These are phyloP conservation scores for Actinernus sp. DNA, from an alignment of 92 coral and sea anemone genomes.

Conservation along the genomic window DNA sequence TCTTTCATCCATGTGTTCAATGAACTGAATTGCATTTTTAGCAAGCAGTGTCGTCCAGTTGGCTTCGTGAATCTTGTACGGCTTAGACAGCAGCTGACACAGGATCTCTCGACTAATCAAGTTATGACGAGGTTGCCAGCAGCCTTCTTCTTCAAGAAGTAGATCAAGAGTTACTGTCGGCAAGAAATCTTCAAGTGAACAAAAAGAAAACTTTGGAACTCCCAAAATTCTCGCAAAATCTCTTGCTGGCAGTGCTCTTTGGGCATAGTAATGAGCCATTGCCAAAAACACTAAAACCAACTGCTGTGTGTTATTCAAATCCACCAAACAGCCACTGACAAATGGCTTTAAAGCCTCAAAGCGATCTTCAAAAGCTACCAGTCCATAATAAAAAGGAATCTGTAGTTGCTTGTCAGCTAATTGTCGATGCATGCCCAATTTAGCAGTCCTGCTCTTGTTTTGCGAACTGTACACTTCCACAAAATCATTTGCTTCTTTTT, in stretches of 20 bases:
- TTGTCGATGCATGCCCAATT: slow-evolving; percentile 6
- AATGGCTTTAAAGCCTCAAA: slow-evolving; percentile 61
- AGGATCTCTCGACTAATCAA: slow-evolving; percentile 36
- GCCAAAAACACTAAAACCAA: slow-evolving; percentile 53
- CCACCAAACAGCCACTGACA: slow-evolving; percentile 46
- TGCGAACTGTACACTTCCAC: slow-evolving; percentile 34
- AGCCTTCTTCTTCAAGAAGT: slow-evolving; percentile 58
- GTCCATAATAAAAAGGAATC: slow-evolving; percentile 66
- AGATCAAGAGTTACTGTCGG: slow-evolving; percentile 27
- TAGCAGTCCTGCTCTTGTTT: slow-evolving; percentile 4
- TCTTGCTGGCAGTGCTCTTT: slow-evolving; percentile 12
- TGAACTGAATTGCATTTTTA: slow-evolving; percentile 32
- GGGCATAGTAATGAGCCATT: slow-evolving; percentile 70
- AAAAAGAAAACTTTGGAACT: slow-evolving; percentile 7
- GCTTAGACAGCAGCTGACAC: slow-evolving; percentile 36
- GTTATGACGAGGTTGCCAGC: slow-evolving; percentile 64
- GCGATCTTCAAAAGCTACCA: slow-evolving; percentile 55
- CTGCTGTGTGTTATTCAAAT: slow-evolving; percentile 1
- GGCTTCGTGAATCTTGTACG: slow-evolving; percentile 9
- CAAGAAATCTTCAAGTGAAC: slow-evolving; percentile 22
- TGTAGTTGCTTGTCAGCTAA: slow-evolving; percentile 37
- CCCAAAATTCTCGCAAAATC: slow-evolving; percentile 30
- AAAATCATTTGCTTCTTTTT: slow-evolving; percentile 17
- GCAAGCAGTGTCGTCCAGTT: slow-evolving; percentile 62
- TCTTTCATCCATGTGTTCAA: slow-evolving; percentile 36